Evolutionary conservation across 2,888 invertebrate genomes (phyloP).

Genomic region (Baccha elongata): DNA sequence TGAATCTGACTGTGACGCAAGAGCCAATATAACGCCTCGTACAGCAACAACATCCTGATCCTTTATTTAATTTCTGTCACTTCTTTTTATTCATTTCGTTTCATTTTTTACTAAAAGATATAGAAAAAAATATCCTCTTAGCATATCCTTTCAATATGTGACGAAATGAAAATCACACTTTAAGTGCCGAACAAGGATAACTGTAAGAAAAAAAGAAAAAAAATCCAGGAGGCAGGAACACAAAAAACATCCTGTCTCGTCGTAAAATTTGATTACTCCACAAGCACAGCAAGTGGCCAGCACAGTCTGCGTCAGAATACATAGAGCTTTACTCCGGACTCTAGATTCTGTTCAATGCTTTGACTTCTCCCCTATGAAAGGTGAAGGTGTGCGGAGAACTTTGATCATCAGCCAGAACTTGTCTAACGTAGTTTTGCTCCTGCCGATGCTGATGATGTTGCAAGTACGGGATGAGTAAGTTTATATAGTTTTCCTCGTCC

Average conservation of each 20-base stretch:
- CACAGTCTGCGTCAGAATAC: slow-evolving; percentile 13
- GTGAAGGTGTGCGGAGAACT: slow-evolving; percentile 54
- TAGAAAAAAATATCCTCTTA: slow-evolving; percentile 51
- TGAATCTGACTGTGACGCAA: slow-evolving; percentile 45
- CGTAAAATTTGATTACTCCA: slow-evolving; percentile 69
- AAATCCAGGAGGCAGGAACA: slow-evolving; percentile 14
- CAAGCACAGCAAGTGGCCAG: slow-evolving; percentile 53
- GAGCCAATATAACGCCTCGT: slow-evolving; percentile 43
- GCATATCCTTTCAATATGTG: slow-evolving; percentile 63
- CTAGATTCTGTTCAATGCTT: slow-evolving; percentile 28
- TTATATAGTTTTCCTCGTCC: slow-evolving; percentile 55
- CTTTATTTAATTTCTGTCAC: slow-evolving; percentile 63
- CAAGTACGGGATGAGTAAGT: slow-evolving; percentile 24
- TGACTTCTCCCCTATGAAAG: slow-evolving; percentile 39
- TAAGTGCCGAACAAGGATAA: slow-evolving; percentile 32
- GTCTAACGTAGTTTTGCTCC: slow-evolving; percentile 1
- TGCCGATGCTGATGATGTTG: slow-evolving; percentile 2
- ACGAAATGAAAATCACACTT: slow-evolving; percentile 71
- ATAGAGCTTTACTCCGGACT: slow-evolving; percentile 5
- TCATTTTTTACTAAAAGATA: slow-evolving; percentile 27
- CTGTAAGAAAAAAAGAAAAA: neutral
- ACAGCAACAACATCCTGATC: slow-evolving; percentile 52
- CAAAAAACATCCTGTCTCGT: slow-evolving; percentile 65
- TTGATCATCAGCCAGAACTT: slow-evolving; percentile 56
- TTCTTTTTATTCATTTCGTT: slow-evolving; percentile 17